These are phyloP conservation scores for Hermaeophaga mercurialis DNA, from an alignment of 2,888 invertebrate genomes.

Conservation along the genomic window DNA sequence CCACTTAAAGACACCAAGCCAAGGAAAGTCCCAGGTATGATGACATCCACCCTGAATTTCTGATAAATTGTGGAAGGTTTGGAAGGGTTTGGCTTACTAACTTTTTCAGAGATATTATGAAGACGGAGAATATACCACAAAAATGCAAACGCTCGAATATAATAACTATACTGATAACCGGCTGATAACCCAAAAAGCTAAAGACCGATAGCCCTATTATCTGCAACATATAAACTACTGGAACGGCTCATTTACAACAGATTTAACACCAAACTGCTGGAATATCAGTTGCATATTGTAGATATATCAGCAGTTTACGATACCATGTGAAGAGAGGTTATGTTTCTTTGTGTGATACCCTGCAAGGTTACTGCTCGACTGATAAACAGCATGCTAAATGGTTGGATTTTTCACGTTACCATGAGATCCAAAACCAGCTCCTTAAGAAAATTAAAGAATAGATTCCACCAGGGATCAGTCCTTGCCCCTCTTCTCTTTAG, in stretches of 20 bases:
- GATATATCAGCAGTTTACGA: conserved; percentile 31
- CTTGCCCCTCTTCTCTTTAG: no score
- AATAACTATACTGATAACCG: conserved; percentile 26
- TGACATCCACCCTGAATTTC: conserved; percentile 20
- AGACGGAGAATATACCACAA: conserved; percentile 3
- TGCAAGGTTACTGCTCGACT: neutral
- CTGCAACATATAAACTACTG: conserved; percentile 11
- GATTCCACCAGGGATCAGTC: neutral
- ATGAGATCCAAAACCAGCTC: neutral
- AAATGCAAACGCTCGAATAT: conserved; percentile 14
- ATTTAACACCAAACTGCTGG: conserved; percentile 28
- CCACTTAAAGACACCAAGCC: no score
- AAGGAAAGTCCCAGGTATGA: conserved; percentile 12
- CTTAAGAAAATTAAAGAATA: neutral
- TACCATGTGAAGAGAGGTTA: conserved; percentile 30
- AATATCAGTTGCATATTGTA: conserved; percentile 25
- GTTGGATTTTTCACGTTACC: neutral
- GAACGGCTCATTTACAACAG: conserved; percentile 33
- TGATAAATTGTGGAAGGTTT: conserved; percentile 10
- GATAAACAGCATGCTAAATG: neutral
- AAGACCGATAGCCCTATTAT: conserved; percentile 8
- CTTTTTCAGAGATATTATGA: conserved; percentile 13
- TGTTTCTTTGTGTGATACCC: neutral
- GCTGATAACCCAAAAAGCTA: conserved; percentile 13
- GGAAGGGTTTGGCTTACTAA: conserved; percentile 15